Evolutionary conservation across 2,797 vertebrate species (phyloP), one percentile per base, ranked within the genome.

Genomic region (Nyctalus aviator): DNA sequence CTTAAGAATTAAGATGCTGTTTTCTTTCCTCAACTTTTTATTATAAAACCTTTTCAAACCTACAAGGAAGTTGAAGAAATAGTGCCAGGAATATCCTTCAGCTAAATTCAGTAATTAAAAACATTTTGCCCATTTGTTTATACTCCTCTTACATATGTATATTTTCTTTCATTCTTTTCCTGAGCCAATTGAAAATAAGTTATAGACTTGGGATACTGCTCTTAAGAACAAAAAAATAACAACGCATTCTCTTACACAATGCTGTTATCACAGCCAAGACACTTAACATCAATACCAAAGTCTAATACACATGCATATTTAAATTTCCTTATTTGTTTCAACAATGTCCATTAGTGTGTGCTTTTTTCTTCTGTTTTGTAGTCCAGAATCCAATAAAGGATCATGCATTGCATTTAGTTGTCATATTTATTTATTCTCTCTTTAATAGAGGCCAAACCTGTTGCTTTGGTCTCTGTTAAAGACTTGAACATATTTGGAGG

Each of bases 151-250:
- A 32, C 55, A 48, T 20, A n/a, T 64, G 8, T 37, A 53, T 75
- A 23, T 57, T 75, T 73, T 50, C 50, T 88, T 84, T 92, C 46
- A 0, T 62, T 62, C 59, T 73, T 77, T 53, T 75, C 30, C 15
- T 95, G 59, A 90, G 21, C 75, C 35, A 86, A 46, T 21, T 90
- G 53, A 86, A 95, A 85, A 62, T 71, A 85, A 53, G 14, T 62
- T 35, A 75, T 35, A 81, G 27, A 57, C 23, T 68, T 27, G 9
- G 62, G 72, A 85, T 11, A 76, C 37, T 85, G 3, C 81, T 81
- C 50, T 37, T 78, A 78, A 89, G 21, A 69, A 73, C 1, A 48
- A 68, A 73, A 20, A 15, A 20, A 7, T 5, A 37, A 41, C 37
- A 41, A 41, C 37, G 21, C 53, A 27, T 46, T 72, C 23, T 83